Percentiles rank a stretch among this genome's conserved stretches.
Evolutionary conservation across 2,113 vertebrate genomes (phyloP).

Genomic region (Prionailurus bengalensis): DNA sequence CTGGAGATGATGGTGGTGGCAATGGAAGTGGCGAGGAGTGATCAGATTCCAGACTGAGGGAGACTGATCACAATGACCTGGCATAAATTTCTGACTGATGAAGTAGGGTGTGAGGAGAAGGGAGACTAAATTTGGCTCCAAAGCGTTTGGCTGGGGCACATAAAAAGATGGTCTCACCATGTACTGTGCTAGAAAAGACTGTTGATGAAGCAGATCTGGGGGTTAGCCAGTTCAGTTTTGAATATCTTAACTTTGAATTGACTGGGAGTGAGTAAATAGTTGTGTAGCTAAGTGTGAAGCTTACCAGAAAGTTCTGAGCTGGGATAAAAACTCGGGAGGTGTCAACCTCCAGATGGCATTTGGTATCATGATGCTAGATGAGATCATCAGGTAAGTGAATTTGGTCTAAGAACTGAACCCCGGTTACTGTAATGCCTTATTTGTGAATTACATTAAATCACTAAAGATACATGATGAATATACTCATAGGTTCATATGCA

Average conservation of each 20-base stretch:
- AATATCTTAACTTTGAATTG: background rate
- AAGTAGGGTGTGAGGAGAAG: background rate
- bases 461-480: conserved; percentile 22
- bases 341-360: background rate
- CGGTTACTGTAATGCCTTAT: background rate
- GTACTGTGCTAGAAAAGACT: background rate
- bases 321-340: background rate
- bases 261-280: background rate
- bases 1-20: background rate
- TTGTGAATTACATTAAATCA: conserved; percentile 13
- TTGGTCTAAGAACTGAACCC: background rate
- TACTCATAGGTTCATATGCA: background rate
- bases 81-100: background rate
- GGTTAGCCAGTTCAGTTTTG: background rate
- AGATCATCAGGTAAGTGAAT: background rate
- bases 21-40: background rate
- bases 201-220: background rate
- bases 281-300: background rate
- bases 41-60: background rate
- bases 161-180: background rate
- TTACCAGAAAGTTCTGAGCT: background rate
- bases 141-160: background rate
- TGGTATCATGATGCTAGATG: background rate
- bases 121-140: background rate
- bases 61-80: background rate